These are phyloP conservation scores for Caenorhabditis elegans DNA, from an alignment of 1,140 invertebrate genomes.

Conservation along the genomic window DNA sequence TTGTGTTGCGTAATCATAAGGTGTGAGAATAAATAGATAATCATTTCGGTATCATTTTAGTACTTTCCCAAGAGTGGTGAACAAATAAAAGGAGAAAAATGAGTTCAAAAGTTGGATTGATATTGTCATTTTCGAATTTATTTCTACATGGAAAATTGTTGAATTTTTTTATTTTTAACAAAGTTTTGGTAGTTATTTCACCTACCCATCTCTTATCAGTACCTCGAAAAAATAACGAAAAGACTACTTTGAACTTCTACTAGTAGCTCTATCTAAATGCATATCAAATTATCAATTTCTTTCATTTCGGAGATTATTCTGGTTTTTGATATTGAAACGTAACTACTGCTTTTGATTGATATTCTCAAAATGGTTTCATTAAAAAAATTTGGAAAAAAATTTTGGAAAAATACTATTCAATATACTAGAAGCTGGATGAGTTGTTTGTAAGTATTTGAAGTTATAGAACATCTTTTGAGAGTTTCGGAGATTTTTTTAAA, in stretches of 20 bases:
- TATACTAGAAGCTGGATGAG: background rate
- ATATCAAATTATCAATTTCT: no score
- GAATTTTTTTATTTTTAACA: background rate
- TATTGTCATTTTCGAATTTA: background rate
- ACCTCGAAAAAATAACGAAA: background rate
- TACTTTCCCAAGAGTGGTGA: background rate
- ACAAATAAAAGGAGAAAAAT: background rate
- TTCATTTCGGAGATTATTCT: background rate
- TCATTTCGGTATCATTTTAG: background rate
- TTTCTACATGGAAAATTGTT: background rate
- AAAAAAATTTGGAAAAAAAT: background rate
- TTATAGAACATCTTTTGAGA: background rate
- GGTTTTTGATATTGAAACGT: background rate
- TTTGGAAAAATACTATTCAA: background rate
- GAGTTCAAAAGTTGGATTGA: conserved; percentile 11
- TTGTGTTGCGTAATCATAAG: conserved; percentile 15
- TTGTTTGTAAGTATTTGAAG: background rate
- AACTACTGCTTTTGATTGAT: background rate
- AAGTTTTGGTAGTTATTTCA: background rate
- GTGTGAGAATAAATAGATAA: conserved; percentile 20
- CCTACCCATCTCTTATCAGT: background rate
- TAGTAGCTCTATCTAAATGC: background rate
- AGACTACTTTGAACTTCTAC: background rate
- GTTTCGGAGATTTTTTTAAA: background rate
- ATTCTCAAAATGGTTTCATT: background rate